Percentiles rank a stretch among this genome's conserved stretches.
phyloP scores from a whole-genome alignment of 2,888 invertebrate species.

The Andrena haemorrhoa region DNA sequence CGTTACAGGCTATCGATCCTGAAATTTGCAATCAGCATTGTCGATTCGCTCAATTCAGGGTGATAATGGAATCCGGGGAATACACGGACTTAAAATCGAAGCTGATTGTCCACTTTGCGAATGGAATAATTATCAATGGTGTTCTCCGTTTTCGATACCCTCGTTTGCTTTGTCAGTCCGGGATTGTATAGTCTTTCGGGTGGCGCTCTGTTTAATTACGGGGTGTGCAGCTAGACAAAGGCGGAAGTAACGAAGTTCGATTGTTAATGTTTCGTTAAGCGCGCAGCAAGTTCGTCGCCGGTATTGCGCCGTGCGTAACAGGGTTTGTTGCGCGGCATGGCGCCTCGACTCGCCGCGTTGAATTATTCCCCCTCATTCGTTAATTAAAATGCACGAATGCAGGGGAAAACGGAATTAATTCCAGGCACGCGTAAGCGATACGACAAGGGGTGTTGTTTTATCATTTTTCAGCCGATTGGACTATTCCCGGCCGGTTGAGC shows the following conservation, averaged over 20 bases:
- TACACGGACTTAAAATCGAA: conserved; percentile 37
- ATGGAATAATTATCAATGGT: conserved; percentile 22
- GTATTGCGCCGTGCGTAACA: conserved; percentile 3
- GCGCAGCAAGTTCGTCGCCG: background rate
- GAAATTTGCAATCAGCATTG: conserved; percentile 34
- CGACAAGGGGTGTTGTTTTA: background rate
- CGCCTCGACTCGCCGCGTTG: background rate
- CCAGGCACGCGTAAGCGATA: background rate
- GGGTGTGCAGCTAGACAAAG: conserved; percentile 28
- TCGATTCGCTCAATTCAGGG: conserved; percentile 1
- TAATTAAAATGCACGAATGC: background rate
- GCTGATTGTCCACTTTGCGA: conserved; percentile 28
- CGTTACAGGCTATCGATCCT: background rate
- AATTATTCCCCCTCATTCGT: background rate
- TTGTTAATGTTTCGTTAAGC: conserved; percentile 34
- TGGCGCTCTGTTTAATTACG: conserved; percentile 29
- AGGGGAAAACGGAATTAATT: background rate
- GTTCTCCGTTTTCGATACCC: background rate
- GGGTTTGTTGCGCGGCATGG: conserved; percentile 6
- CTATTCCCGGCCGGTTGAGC: background rate
- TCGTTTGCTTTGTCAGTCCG: conserved; percentile 30
- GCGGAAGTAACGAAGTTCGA: conserved; percentile 18
- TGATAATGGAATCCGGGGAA: conserved; percentile 28
- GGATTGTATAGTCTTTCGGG: conserved; percentile 21
- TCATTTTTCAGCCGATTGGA: background rate